Percentiles rank a stretch among this genome's conserved stretches.
Conservation (phyloP, 2,888 invertebrate genomes). For the Sphecodes monilicornis region DNA sequence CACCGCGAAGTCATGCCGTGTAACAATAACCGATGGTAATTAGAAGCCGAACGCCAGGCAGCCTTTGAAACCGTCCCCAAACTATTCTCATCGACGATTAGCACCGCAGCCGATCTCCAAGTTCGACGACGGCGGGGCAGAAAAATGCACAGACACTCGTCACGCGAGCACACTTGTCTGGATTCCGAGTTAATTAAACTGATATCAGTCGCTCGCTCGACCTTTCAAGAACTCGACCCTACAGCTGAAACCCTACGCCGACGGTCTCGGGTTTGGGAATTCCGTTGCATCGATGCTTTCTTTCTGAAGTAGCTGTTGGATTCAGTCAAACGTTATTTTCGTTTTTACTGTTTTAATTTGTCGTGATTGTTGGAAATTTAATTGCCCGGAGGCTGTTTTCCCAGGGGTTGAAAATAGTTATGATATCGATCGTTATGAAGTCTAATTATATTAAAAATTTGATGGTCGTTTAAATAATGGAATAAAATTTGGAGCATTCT, state of each 20-base stretch:
- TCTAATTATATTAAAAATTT: no score
- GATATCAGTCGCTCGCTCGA: neutral
- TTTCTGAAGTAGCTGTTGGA: no score
- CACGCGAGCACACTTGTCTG: neutral
- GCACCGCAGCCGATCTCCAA: neutral
- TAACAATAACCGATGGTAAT: neutral
- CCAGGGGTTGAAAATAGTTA: no score
- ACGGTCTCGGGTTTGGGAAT: neutral
- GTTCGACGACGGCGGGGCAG: neutral
- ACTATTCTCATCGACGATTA: neutral
- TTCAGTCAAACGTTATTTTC: no score
- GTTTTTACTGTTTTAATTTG: no score
- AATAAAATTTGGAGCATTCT: neutral
- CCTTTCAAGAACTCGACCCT: neutral
- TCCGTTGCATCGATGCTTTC: neutral
- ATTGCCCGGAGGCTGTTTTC: no score
- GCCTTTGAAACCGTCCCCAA: neutral
- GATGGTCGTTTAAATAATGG: neutral
- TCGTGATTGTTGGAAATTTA: no score
- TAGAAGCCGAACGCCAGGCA: neutral
- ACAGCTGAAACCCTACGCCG: neutral
- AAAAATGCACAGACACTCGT: neutral
- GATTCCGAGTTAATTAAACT: neutral
- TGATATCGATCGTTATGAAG: no score
- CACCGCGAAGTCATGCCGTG: neutral